phyloP scores from a whole-genome alignment of 2,113 vertebrate genomes.

The Hypocryptadius cinnamomeus region DNA sequence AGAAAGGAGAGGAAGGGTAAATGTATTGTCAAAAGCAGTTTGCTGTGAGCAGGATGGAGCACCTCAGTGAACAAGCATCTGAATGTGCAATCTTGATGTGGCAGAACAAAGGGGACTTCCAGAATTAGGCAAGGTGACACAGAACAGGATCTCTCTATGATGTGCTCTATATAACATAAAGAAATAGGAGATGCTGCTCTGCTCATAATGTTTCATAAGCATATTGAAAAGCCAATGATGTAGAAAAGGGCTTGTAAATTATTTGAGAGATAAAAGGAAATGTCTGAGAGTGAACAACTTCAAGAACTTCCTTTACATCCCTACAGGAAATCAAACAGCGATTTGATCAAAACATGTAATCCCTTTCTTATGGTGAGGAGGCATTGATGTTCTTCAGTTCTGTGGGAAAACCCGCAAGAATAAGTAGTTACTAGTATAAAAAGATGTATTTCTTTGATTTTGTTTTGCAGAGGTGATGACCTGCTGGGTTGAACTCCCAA shows the following conservation, averaged over 20 bases:
- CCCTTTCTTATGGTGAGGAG: background rate
- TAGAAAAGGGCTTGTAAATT: background rate
- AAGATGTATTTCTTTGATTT: background rate
- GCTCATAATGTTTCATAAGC: background rate
- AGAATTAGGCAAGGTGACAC: background rate
- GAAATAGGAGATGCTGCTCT: background rate
- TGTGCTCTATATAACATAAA: background rate
- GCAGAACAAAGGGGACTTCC: background rate
- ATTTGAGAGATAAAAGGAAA: background rate
- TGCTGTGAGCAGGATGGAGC: background rate
- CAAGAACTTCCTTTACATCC: background rate
- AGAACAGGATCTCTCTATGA: background rate
- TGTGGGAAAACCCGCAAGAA: background rate
- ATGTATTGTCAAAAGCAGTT: background rate
- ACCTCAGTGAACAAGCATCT: background rate
- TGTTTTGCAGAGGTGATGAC: background rate
- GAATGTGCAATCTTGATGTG: background rate
- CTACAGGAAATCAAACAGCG: background rate
- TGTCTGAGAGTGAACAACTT: background rate
- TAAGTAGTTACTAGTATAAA: background rate
- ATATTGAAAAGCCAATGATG: background rate
- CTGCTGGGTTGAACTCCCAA: background rate
- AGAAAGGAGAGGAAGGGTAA: background rate
- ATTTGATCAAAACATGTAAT: background rate
- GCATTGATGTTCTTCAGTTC: background rate